Evolutionary conservation across 2,797 vertebrate genomes (phyloP), one percentile per base, ranked within the genome.

Genomic region (Garrulus glandarius): DNA sequence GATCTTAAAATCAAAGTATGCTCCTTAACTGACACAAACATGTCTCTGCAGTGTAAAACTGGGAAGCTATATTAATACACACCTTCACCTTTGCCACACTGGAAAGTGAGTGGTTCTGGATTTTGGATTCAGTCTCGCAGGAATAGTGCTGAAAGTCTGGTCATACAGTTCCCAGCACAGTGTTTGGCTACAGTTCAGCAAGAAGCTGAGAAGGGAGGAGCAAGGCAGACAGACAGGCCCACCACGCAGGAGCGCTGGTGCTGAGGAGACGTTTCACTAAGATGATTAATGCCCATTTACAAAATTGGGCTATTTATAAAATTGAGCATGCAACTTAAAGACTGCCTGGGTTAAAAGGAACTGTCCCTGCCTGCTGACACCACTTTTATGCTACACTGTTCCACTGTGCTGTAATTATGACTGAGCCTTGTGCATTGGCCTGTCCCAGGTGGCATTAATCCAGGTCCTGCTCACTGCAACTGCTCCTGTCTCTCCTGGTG

Each of bases 271-370:
- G 3, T 93, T 96, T 88, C 71, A 41, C 87, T 74, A 30, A n/a
- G 84, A 43, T 95, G 80, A 96, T 95, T 93, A 96, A 91, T 94
- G 64, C 86, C 78, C 81, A 94, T 96, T 95, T 94, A 55, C 92
- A 81, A 95, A 96, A 95, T 82, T 80, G 84, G 82, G 83, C 59
- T 88, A 95, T 94, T 96, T 90, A 56, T 57, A 92, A 94, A 96
- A 93, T 71, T 87, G 87, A 91, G 79, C 87, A 16, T 92, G 89
- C 84, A 93, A 63, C 74, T 87, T 95, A 43, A 79, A 90, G 69
- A 61, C 61, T 84, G 78, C 84, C 64, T 94, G 37, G 69, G 43
- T 82, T 87, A 88, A 97, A 89, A 93, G 65, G 76, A 93, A 60
- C 75, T 29, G 52, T 84, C 93, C 50, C 68, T 89, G 85, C 91